phyloP scores from a whole-genome alignment of 2,113 vertebrate species.

The Laterallus jamaicensis region DNA sequence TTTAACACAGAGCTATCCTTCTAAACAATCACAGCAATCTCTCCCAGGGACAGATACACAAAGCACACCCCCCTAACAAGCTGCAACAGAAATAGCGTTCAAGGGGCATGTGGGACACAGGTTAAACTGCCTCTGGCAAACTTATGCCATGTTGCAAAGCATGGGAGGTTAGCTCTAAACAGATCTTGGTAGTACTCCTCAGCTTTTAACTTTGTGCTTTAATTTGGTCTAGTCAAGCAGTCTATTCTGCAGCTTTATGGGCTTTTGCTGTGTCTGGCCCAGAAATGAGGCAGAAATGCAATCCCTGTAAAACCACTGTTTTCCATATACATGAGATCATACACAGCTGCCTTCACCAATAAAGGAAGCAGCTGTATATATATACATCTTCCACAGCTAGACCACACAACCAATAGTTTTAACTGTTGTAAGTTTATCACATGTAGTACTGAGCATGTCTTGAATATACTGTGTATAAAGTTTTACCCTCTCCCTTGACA shows the following conservation, averaged over 20 bases:
- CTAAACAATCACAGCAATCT: background rate
- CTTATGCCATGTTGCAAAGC: background rate
- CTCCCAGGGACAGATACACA: background rate
- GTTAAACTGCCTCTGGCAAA: background rate
- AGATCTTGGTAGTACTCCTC: background rate
- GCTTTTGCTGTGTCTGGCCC: background rate
- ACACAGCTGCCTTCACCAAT: background rate
- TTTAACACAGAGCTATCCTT: background rate
- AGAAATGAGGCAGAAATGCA: background rate
- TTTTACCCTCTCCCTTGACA: background rate
- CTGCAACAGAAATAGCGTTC: background rate
- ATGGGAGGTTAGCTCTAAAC: background rate
- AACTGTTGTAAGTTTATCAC: too few relatives aligned
- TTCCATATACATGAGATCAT: background rate
- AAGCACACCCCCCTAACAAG: rapidly evolving
- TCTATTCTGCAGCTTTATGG: background rate
- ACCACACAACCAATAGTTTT: background rate
- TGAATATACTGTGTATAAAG: background rate
- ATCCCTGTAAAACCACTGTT: background rate
- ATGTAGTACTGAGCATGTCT: background rate
- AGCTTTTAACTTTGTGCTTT: background rate
- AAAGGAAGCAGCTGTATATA: background rate
- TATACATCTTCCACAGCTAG: background rate
- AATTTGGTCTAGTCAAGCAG: background rate
- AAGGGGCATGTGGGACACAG: rapidly evolving